These are phyloP conservation scores for Trichechus manatus DNA, from an alignment of 2,113 vertebrate genomes.

Conservation along the genomic window DNA sequence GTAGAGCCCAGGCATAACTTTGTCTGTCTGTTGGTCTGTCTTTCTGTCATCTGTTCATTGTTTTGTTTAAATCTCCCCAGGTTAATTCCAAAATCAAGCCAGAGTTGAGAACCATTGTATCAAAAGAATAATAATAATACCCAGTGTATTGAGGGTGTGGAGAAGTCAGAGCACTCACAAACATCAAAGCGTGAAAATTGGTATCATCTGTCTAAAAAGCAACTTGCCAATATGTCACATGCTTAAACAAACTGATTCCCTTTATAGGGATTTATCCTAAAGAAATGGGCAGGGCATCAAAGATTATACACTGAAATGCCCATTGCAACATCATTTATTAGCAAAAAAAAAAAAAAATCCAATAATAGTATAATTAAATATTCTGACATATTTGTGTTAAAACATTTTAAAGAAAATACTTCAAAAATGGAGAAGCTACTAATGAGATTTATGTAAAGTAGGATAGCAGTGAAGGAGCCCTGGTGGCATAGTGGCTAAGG, in stretches of 20 bases:
- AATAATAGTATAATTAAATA: slow-evolving; percentile 15
- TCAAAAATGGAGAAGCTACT: neutral
- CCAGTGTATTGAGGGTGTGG: neutral
- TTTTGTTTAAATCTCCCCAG: neutral
- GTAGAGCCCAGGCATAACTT: neutral
- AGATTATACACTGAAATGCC: slow-evolving; percentile 55
- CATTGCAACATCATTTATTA: neutral
- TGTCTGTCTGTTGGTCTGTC: neutral
- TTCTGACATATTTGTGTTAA: neutral
- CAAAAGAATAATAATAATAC: neutral
- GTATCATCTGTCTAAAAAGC: slow-evolving; percentile 18
- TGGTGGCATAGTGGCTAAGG: no score
- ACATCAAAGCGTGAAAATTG: slow-evolving; percentile 8
- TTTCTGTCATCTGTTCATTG: neutral
- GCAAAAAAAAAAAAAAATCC: neutral
- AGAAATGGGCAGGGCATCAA: slow-evolving; percentile 60
- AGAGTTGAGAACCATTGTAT: neutral
- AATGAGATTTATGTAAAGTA: neutral
- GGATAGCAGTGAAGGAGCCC: neutral
- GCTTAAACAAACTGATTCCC: neutral
- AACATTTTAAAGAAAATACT: slow-evolving; percentile 2
- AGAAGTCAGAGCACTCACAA: neutral
- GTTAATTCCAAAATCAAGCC: neutral
- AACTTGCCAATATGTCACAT: slow-evolving; percentile 16
- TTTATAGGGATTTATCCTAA: slow-evolving; percentile 57